Evolutionary conservation across 2,888 invertebrate species (phyloP), one percentile per base, ranked within the genome.

Genomic region (Junonia oenone): DNA sequence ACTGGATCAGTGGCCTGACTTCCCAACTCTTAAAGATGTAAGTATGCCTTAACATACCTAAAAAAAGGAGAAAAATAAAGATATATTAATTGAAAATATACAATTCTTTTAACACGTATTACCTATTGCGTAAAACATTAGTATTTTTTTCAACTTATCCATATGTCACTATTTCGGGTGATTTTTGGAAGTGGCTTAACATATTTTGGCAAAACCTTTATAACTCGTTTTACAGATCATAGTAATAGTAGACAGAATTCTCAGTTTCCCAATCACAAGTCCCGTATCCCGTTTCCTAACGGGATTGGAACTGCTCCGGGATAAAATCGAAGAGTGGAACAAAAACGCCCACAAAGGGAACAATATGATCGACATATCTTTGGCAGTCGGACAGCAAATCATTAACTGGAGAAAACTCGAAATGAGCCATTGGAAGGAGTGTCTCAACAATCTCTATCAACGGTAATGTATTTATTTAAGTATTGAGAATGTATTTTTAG

Each of bases 351-450:
- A 97, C 69, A 93, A 92, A 63, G 95, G 94, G 5, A 97, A 98
- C 57, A 96, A 96, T 62, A 84, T 99, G 70, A 91, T 93, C 0
- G 91, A 92, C 0, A 91, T 95, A 57, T 93, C 96, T n/a, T 80
- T 93, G 26, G 91, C 92, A 26, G 90, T 99, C 0, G 95, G 96
- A 0, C 92, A 94, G 59, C 94, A 96, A 72, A 95, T 99, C 48
- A 94, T 98, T 45, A 92, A 93, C 48, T 99, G 98, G 98, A 93
- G 99, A 56, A 96, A 96, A 76, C 78, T 97, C 22, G 99, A 99
- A 77, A 90, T 99, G 67, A 92, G 93, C 55, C 93, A 95, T 70
- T 99, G 98, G 98, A 95, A 95, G 66, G 94, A 95, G 68, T 95
- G 96, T 56, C 88, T 98, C 4, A 93, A 94, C 59, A 92, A 92